Evolutionary conservation across 2,797 vertebrate species (phyloP).

Genomic region (Sternotherus odoratus): DNA sequence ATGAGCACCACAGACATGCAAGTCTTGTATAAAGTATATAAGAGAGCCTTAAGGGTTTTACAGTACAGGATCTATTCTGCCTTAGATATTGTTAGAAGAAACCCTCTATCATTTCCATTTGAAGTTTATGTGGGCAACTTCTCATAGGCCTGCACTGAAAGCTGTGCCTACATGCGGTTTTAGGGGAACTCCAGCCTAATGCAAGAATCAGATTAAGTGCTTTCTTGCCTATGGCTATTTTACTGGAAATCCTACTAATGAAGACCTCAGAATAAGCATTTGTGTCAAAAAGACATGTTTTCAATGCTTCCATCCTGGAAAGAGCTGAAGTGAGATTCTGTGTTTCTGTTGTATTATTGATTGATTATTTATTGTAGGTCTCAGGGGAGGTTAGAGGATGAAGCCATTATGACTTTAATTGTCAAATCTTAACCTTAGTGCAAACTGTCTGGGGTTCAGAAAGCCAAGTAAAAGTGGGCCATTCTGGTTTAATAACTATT

Average conservation of each 20-base stretch:
- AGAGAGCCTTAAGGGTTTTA: not conserved
- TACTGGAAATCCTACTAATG: slow-evolving; percentile 70
- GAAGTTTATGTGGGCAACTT: not conserved
- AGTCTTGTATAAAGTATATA: not conserved
- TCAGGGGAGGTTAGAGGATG: slow-evolving; percentile 54
- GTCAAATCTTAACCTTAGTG: slow-evolving; percentile 65
- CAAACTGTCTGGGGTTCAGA: slow-evolving; percentile 62
- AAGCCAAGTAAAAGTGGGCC: slow-evolving; percentile 60
- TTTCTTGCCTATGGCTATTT: slow-evolving; percentile 80
- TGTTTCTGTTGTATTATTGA: slow-evolving; percentile 69
- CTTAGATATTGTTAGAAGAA: not conserved
- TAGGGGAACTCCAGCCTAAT: slow-evolving; percentile 46
- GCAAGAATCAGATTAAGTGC: slow-evolving; percentile 69
- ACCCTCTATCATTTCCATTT: not conserved
- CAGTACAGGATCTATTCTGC: not conserved
- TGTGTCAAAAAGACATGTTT: slow-evolving; percentile 70
- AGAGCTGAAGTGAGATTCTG: slow-evolving; percentile 23
- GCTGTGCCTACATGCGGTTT: not conserved
- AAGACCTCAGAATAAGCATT: slow-evolving; percentile 72
- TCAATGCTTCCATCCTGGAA: slow-evolving; percentile 41
- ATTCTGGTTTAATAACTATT: slow-evolving; percentile 62
- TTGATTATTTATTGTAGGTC: slow-evolving; percentile 62
- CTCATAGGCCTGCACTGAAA: not conserved
- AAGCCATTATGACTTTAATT: slow-evolving; percentile 50
- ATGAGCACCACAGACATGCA: not conserved